Conservation (phyloP, 1,140 invertebrate species). For the Procambarus clarkii region DNA sequence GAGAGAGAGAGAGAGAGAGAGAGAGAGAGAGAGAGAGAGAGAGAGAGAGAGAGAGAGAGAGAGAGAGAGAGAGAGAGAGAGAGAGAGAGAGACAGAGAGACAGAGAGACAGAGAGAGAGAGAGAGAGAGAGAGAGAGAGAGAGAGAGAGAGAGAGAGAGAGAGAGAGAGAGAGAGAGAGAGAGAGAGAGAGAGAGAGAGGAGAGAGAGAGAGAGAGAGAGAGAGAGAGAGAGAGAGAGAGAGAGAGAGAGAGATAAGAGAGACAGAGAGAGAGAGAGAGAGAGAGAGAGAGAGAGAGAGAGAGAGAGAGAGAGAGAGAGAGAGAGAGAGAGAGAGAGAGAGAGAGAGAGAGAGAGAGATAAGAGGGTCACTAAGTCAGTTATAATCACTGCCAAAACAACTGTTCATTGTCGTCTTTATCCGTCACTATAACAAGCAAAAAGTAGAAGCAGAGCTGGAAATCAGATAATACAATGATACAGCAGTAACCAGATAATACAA, state of each 20-base stretch:
- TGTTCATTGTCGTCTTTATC: too few species aligned
- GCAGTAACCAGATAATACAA: too few species aligned
- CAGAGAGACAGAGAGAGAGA: background rate
- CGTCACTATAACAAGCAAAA: too few species aligned
- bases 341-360: too few species aligned
- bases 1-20: background rate
- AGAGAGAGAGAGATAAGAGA: too few species aligned
- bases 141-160: background rate
- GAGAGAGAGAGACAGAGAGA: constrained; percentile 12
- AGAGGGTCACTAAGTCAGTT: background rate
- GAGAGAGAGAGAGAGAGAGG: background rate
- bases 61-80: constrained; percentile 15
- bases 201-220: background rate
- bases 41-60: background rate
- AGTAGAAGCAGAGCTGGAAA: too few species aligned
- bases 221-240: too few species aligned
- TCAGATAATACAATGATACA: too few species aligned
- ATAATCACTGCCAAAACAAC: too few species aligned
- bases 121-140: background rate
- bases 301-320: background rate
- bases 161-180: background rate
- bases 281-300: background rate
- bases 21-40: background rate
- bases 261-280: background rate
- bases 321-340: constrained; percentile 7